Evolutionary conservation across 2,888 invertebrate species (phyloP).

Genomic region (Andrena dorsata): DNA sequence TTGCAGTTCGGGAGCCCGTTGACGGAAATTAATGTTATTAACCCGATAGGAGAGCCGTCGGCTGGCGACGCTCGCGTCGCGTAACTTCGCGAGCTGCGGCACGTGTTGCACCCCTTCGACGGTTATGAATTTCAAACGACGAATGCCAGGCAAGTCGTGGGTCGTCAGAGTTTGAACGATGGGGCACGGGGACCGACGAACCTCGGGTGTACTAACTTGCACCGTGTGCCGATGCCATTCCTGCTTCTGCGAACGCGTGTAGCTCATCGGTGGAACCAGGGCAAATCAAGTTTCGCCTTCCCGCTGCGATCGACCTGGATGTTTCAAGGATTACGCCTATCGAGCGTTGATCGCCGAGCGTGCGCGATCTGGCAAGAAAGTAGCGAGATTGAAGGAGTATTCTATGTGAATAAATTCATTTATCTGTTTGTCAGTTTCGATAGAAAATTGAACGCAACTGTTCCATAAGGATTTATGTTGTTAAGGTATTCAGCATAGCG

Average conservation of each 20-base stretch:
- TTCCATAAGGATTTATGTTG: no score
- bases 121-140: slow-evolving; percentile 45
- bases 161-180: slow-evolving; percentile 21
- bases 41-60: slow-evolving; percentile 54
- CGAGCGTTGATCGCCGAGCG: not conserved
- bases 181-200: not conserved
- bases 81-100: slow-evolving; percentile 45
- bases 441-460: no score
- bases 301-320: not conserved
- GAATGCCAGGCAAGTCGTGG: slow-evolving; percentile 1
- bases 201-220: not conserved
- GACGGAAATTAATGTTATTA: slow-evolving; percentile 75
- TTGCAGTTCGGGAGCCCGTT: slow-evolving; percentile 63
- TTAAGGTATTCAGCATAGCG: no score
- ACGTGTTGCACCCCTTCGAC: slow-evolving; percentile 26
- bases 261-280: not conserved
- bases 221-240: slow-evolving; percentile 12
- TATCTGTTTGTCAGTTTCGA: no score
- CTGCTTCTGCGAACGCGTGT: not conserved
- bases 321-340: slow-evolving; percentile 6
- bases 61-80: slow-evolving; percentile 30
- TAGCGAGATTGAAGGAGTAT: not conserved
- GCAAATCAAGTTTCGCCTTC: not conserved
- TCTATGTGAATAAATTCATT: not conserved
- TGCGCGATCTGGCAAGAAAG: not conserved